Evolutionary conservation across 2,113 vertebrate species (phyloP).

Genomic region (Lynx canadensis): DNA sequence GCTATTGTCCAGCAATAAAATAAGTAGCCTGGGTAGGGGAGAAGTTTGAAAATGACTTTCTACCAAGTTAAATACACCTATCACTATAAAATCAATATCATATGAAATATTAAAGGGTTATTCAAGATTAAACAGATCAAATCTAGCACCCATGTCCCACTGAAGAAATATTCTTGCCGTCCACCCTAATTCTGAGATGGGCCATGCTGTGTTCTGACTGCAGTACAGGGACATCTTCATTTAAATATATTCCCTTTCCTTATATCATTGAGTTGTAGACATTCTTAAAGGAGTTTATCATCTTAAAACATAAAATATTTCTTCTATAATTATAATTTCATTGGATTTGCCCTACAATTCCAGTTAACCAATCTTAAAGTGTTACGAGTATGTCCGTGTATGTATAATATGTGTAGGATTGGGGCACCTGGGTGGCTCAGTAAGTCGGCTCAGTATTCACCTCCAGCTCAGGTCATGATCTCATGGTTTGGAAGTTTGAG

Average conservation of each 20-base stretch:
- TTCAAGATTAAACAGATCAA: not conserved
- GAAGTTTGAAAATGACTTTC: not conserved
- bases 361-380: not conserved
- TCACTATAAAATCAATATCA: conserved; percentile 4
- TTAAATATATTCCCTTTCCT: not conserved
- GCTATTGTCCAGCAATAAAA: not conserved
- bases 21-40: not conserved
- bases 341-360: conserved; percentile 19
- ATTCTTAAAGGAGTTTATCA: not conserved
- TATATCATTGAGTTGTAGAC: not conserved
- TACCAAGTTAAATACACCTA: conserved; percentile 30
- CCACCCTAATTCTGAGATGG: not conserved
- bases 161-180: not conserved
- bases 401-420: not conserved
- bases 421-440: no score
- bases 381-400: not conserved
- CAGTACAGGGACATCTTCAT: not conserved
- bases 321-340: conserved; percentile 26
- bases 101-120: not conserved
- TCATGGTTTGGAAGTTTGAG: no score
- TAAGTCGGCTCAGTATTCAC: no score
- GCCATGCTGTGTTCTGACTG: not conserved
- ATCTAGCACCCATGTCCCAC: not conserved
- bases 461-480: no score
- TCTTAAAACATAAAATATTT: conserved; percentile 40